phyloP scores from a whole-genome alignment of 2,888 invertebrate genomes.

The Blastobasis adustella region DNA sequence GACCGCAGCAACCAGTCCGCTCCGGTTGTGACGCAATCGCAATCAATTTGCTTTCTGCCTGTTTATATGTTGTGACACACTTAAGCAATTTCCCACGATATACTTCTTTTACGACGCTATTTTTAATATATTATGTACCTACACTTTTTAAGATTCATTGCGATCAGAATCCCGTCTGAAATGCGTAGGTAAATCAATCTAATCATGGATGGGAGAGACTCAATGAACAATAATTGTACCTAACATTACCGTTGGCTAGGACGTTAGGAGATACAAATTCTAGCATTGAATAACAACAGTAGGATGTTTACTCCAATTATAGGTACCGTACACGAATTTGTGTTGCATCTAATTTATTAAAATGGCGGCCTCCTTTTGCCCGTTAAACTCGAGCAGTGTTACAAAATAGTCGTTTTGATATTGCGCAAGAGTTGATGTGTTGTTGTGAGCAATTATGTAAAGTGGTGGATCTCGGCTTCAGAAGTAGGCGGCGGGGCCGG shows the following conservation, averaged over 20 bases:
- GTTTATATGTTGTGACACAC: slow-evolving; percentile 13
- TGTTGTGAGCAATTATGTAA: slow-evolving; percentile 67
- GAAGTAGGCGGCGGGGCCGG: slow-evolving; percentile 45
- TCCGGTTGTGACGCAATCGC: slow-evolving; percentile 35
- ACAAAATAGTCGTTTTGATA: slow-evolving; percentile 51
- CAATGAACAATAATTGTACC: no score
- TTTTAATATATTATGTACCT: no score
- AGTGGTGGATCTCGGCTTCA: slow-evolving; percentile 48
- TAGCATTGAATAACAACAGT: not conserved
- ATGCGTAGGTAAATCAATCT: no score
- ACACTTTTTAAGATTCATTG: no score
- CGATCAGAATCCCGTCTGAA: no score
- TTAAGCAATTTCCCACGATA: no score
- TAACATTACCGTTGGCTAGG: no score
- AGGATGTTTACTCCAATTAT: not conserved
- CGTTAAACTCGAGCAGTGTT: slow-evolving; percentile 40
- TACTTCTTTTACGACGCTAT: no score
- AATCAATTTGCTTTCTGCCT: slow-evolving; percentile 41
- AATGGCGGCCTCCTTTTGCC: slow-evolving; percentile 41
- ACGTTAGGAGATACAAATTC: no score
- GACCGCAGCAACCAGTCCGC: slow-evolving; percentile 24
- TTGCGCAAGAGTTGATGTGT: slow-evolving; percentile 53
- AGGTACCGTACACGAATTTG: slow-evolving; percentile 1
- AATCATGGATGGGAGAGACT: no score
- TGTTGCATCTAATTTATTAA: slow-evolving; percentile 24